Evolutionary conservation across 2,797 vertebrate species (phyloP).

Genomic region (Syncerus caffer): DNA sequence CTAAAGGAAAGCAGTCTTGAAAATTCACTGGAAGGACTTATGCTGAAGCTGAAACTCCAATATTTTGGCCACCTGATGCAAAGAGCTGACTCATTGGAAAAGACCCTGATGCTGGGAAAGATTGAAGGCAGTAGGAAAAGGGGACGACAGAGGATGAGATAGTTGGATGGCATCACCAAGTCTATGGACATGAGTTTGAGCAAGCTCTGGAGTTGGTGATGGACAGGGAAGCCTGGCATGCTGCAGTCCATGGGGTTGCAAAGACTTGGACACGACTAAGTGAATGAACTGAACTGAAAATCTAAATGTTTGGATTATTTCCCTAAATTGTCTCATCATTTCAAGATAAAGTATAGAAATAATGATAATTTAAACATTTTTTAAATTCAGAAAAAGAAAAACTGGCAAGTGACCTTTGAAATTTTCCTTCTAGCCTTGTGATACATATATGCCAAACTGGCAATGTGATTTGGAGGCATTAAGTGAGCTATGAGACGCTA

Average conservation of each 20-base stretch:
- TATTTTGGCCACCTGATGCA: rapidly evolving
- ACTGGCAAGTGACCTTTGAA: neutral
- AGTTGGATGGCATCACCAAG: neutral
- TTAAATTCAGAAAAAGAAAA: neutral
- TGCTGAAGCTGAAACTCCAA: neutral
- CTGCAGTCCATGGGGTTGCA: no score
- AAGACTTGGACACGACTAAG: neutral
- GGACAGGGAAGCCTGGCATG: no score
- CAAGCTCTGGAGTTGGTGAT: neutral
- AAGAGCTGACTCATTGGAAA: neutral
- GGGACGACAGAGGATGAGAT: neutral
- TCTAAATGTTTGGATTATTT: conserved; percentile 19
- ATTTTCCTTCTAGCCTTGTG: neutral
- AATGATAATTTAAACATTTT: neutral
- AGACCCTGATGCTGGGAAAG: neutral
- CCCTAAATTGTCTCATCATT: neutral
- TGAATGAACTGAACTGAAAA: neutral
- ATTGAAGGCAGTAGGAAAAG: neutral
- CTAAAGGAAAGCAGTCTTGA: neutral
- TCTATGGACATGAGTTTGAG: neutral
- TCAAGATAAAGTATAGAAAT: conserved; percentile 17
- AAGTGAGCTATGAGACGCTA: rapidly evolving
- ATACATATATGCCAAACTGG: neutral
- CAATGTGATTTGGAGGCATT: neutral
- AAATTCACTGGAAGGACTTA: neutral